Evolutionary conservation across 2,888 invertebrate species (phyloP), one percentile per base, ranked within the genome.

Genomic region (Amblyteles armatorius): DNA sequence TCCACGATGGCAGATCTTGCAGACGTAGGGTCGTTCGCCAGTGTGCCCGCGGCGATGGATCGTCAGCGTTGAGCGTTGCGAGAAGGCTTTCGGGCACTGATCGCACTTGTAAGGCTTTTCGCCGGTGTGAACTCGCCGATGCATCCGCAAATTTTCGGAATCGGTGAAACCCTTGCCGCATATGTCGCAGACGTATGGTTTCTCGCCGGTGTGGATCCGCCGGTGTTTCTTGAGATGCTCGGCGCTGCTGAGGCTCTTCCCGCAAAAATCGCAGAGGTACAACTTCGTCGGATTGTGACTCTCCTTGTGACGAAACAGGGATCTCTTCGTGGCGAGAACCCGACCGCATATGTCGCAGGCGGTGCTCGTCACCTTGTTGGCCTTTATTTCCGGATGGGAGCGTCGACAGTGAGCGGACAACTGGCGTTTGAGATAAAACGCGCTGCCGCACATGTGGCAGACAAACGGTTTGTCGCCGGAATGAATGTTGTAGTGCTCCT

Each of bases 141-240:
- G 95, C 89, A 94, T 93, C 9, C 93, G 90, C 16, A 95, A 89
- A 84, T 94, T 94, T 79, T 94, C 94, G 1, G 94, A 93, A 60
- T 94, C 94, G 22, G 94, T 94, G 88, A 94, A 95, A 16, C 93
- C 94, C 86, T 95, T 94, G 50, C 94, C 94, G 86, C 95, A 95
- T 5, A 93, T 92, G 80, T 94, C 94, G 86, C 95, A 95, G 0
- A 94, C 94, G 83, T 94, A 94, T 0, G 94, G 94, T 85, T 95
- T 95, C 83, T 95, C 95, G 0, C 95, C 95, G 0, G 94, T 95
- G 86, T 95, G 95, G 29, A 94, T 94, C 22, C 94, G 91, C 48
- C 94, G 87, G 84, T 95, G 95, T 69, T 94, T 94, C 86, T 94
- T 94, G 48, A 95, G 89, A 33, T 94, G 94, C 55, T 94, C 94